Evolutionary conservation across 2,113 vertebrate species (phyloP), one percentile per base, ranked within the genome.

Genomic region (Rana temporaria): DNA sequence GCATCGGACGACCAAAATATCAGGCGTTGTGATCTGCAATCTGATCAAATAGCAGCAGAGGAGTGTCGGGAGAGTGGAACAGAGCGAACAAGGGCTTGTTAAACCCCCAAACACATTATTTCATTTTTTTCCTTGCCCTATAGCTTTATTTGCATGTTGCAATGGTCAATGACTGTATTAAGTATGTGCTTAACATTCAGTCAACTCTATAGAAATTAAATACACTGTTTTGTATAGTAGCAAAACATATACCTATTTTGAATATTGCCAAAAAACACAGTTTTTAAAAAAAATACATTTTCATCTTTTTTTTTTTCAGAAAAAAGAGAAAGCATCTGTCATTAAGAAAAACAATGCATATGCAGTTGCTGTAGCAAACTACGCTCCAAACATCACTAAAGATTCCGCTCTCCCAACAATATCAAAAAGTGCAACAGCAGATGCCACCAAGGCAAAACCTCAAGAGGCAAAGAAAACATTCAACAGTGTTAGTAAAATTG

Each of bases 401-500:
- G 97, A 99, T 91, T 95, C 96, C 9, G 93, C 94, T 42, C 93
- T 99, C 16, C 97, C 98, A 34, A 99, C 96, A 83, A 97, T 99
- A 69, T 97, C 97, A 86, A 99, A 99, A 92, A 97, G 96, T 0
- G 95, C 96, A 4, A 89, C 92, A 2, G 83, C 88, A 9, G 95
- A 99, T 65, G 90, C 93, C 48, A 94, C 92, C 92, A 97, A 96
- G 87, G 89, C 94, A 89, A 97, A 95, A 88, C 93, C 93, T 22
- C 93, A 91, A 0, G 98, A 99, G 74, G 95, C 90, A 86, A 99
- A 98, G 95, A 99, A 99, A 92, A 97, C 97, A 12, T 99, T 99
- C 92, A 99, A 99, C 93, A 99, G 97, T 12, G 98, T 99, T 72
- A 99, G 98, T 94, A 99, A 98, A 95, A 99, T 99, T 84, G 98